Percentiles rank a stretch among this genome's conserved stretches.
phyloP scores from a whole-genome alignment of 2,888 invertebrate species.

The Drosophila falleni region DNA sequence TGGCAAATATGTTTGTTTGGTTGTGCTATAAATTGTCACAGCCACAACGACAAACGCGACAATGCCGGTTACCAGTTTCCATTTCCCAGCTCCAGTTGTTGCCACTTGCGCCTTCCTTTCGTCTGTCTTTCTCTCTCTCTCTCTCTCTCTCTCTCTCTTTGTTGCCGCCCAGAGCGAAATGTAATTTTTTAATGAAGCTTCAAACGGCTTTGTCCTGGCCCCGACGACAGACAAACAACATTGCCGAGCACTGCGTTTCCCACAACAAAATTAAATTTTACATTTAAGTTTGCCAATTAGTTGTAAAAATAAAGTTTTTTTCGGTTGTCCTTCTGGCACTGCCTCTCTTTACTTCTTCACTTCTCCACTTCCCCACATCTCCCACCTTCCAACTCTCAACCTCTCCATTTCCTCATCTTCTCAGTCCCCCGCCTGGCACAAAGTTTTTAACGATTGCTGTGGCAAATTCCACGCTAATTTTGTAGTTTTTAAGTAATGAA shows the following conservation, averaged over 20 bases:
- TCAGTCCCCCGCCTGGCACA: constrained; percentile 12
- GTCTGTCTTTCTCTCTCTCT: constrained; percentile 4
- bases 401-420: not conserved
- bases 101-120: constrained; percentile 1
- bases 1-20: constrained; percentile 62
- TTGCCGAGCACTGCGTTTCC: constrained; percentile 35
- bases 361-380: not conserved
- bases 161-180: constrained; percentile 56
- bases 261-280: constrained; percentile 80
- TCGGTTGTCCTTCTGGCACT: constrained; percentile 18
- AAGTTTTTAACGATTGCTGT: constrained; percentile 76
- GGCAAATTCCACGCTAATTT: constrained; percentile 75
- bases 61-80: constrained; percentile 29
- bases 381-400: not conserved
- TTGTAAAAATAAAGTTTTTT: constrained; percentile 81
- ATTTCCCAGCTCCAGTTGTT: constrained; percentile 24
- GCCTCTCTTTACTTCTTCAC: not conserved
- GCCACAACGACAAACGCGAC: constrained; percentile 38
- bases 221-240: constrained; percentile 20
- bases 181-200: constrained; percentile 79
- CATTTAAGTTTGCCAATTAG: constrained; percentile 83
- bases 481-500: constrained; percentile 80
- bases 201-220: constrained; percentile 71
- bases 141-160: constrained; percentile 9
- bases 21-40: constrained; percentile 61